Conservation (phyloP, 2,113 vertebrate genomes). For the Ciconia boyciana region DNA sequence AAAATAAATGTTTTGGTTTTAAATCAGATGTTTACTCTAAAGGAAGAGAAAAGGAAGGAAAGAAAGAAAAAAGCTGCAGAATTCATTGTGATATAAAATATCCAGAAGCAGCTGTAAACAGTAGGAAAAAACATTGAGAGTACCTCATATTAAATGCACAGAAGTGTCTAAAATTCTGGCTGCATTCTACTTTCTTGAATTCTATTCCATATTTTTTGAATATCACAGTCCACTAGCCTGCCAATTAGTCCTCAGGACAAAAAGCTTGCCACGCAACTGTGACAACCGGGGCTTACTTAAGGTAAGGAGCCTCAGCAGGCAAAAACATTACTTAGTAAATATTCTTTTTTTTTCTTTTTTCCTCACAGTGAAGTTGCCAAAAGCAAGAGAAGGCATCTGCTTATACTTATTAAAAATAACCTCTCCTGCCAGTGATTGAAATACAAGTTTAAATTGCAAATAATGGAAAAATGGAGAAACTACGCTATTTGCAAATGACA, state of each 20-base stretch:
- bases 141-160: not conserved
- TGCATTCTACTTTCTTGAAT: not conserved
- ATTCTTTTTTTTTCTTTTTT: not conserved
- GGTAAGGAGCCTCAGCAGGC: not conserved
- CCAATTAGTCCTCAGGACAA: slow-evolving; percentile 38
- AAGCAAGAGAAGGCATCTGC: slow-evolving; percentile 22
- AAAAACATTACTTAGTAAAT: slow-evolving; percentile 42
- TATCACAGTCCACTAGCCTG: not conserved
- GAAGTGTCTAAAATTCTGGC: not conserved
- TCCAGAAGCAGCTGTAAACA: not conserved
- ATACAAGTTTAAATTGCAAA: not conserved
- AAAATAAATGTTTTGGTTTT: not conserved
- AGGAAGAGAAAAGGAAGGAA: not conserved
- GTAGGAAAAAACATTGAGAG: not conserved
- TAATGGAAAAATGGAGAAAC: not conserved
- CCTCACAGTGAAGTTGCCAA: not conserved
- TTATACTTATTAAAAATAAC: slow-evolving; percentile 1
- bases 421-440: not conserved
- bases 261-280: not conserved
- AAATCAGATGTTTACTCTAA: not conserved
- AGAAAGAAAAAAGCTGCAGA: not conserved
- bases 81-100: not conserved
- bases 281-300: slow-evolving; percentile 7
- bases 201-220: not conserved
- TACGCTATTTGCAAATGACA: not conserved